These are phyloP conservation scores for Canis aureus DNA, from an alignment of 2,113 vertebrate genomes.

Conservation along the genomic window DNA sequence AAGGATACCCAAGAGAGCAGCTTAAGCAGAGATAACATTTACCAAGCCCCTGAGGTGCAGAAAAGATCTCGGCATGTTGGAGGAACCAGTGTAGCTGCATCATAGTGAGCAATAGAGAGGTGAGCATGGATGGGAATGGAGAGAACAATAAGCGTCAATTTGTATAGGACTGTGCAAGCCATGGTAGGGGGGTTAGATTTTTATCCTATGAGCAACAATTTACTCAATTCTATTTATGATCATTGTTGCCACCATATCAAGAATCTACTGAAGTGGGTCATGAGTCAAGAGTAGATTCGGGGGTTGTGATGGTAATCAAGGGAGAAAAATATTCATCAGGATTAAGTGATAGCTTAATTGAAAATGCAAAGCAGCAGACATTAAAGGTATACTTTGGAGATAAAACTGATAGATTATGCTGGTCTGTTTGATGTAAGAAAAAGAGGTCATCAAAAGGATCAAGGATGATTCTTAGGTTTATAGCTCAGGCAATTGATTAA, in stretches of 20 bases:
- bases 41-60: not conserved
- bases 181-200: not conserved
- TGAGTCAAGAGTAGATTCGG: not conserved
- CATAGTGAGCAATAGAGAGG: not conserved
- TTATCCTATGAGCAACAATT: not conserved
- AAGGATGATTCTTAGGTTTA: not conserved
- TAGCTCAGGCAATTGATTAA: not conserved
- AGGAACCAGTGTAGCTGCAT: not conserved
- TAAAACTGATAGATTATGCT: not conserved
- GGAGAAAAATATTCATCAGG: not conserved
- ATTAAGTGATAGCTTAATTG: not conserved
- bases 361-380: not conserved
- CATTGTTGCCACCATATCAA: not conserved
- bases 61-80: not conserved
- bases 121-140: not conserved
- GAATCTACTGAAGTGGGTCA: not conserved
- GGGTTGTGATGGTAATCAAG: not conserved
- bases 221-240: not conserved
- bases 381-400: not conserved
- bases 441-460: slow-evolving; percentile 5
- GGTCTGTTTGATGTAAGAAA: not conserved
- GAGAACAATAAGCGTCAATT: not conserved
- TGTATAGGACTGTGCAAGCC: not conserved
- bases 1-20: not conserved
- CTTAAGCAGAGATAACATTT: slow-evolving; percentile 16